These are phyloP conservation scores for Drosophila arawakana DNA, from an alignment of 1,140 invertebrate species.

Conservation along the genomic window DNA sequence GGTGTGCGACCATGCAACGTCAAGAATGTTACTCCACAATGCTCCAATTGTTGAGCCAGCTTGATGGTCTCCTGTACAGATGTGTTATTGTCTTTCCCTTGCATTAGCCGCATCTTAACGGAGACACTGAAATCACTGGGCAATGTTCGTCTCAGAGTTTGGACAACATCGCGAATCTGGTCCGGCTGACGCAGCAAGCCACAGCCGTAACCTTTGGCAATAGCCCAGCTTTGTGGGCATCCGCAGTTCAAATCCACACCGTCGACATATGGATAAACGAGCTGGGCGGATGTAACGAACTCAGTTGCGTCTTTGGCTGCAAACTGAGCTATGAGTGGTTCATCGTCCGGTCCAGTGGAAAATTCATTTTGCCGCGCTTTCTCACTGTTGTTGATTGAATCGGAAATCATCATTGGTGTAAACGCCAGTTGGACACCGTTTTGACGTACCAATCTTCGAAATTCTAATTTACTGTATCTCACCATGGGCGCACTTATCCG, in stretches of 20 bases:
- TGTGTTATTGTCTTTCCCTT: slow-evolving; percentile 72
- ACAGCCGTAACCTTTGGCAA: slow-evolving; percentile 95
- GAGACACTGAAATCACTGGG: slow-evolving; percentile 93
- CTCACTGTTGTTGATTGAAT: slow-evolving; percentile 95
- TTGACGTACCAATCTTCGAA: slow-evolving; percentile 75
- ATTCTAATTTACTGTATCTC: slow-evolving; percentile 93
- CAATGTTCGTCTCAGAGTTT: slow-evolving; percentile 90
- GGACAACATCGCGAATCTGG: slow-evolving; percentile 92
- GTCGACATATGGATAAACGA: slow-evolving; percentile 94
- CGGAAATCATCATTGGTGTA: slow-evolving; percentile 98
- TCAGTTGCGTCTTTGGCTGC: slow-evolving; percentile 94
- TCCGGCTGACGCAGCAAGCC: slow-evolving; percentile 93
- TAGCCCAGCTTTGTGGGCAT: slow-evolving; percentile 98
- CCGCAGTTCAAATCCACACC: slow-evolving; percentile 97
- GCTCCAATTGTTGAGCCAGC: slow-evolving; percentile 91
- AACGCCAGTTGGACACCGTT: slow-evolving; percentile 96
- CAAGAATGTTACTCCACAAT: slow-evolving; percentile 94
- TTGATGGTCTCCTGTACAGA: slow-evolving; percentile 84
- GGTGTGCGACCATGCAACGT: slow-evolving; percentile 95
- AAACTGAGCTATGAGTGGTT: slow-evolving; percentile 97
- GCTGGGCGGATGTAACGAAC: slow-evolving; percentile 93
- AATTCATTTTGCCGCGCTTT: slow-evolving; percentile 96
- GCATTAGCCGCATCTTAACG: slow-evolving; percentile 94
- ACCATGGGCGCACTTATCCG: slow-evolving; percentile 98
- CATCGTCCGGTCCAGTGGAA: slow-evolving; percentile 90